A percentile compares a stretch with the other conserved stretches of the same genome.
phyloP scores from a whole-genome alignment of 2,797 vertebrate genomes.

The Fringilla coelebs region DNA sequence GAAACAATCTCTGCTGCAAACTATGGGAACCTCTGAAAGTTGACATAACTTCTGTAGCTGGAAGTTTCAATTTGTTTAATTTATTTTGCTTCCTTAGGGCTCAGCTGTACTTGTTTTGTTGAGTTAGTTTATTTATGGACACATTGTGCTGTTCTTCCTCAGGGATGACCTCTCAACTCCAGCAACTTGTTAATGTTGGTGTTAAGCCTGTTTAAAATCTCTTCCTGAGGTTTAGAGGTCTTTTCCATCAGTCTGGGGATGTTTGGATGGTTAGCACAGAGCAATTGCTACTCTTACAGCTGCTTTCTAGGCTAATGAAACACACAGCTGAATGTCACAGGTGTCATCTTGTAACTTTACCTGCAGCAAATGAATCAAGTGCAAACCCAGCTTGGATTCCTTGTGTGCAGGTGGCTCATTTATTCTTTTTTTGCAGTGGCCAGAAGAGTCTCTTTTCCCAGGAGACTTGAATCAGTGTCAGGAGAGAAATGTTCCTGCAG shows the following conservation, averaged over 20 bases:
- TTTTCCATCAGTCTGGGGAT: background rate
- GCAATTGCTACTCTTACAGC: background rate
- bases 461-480: background rate
- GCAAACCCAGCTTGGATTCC: background rate
- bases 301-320: background rate
- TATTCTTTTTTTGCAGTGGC: background rate
- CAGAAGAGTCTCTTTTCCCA: background rate
- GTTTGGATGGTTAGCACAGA: background rate
- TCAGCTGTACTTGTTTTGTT: background rate
- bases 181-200: background rate
- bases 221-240: background rate
- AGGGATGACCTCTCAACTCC: background rate
- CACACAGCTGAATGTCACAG: too few relatives aligned
- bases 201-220: background rate
- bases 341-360: background rate
- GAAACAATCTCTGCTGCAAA: background rate
- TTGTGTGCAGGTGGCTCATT: background rate
- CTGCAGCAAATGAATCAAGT: too few relatives aligned
- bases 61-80: background rate
- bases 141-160: background rate
- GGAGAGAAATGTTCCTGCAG: background rate
- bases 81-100: background rate
- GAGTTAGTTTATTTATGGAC: background rate
- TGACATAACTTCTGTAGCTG: background rate
- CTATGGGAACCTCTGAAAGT: background rate